Evolutionary conservation across 2,797 vertebrate species (phyloP), one percentile per base, ranked within the genome.

Genomic region (Poeciliopsis infans): DNA sequence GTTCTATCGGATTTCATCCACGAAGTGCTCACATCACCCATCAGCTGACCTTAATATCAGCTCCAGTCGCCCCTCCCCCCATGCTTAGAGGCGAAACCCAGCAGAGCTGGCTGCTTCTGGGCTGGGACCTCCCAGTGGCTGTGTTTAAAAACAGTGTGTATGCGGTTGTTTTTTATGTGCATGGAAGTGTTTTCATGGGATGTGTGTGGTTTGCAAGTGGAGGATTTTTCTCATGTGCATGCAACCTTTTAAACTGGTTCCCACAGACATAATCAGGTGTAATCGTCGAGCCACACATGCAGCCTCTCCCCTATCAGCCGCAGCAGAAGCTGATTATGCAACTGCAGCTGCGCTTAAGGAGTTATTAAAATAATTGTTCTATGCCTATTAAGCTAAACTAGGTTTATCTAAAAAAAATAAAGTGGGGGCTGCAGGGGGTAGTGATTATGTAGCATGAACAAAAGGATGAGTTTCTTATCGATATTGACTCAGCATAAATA

Each of bases 251-350:
- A 77, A 83, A 79, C 71, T 70, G 53, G 78, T 89, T 90, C 82
- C 79, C 81, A 81, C 81, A 83, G 79, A 87, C 7, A 28, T 83
- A 79, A 90, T 82, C 83, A 77, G 79, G 4, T 43, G 7, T 72
- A 78, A 87, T 84, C 70, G 45, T 73, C 71, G 43, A 47, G 13
- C 79, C 64, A 80, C 61, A 75, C 46, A 36, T 53, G 66, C 74
- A 73, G 28, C 84, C 74, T 61, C 72, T 61, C n/a, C 46, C 15
- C 55, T 82, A 80, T 88, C 76, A 84, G 61, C 72, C 70, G 23
- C 33, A 75, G 75, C 85, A 82, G 85, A 61, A 90, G 76, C 75
- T 2, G 36, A 81, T 92, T 86, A 92, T 83, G 79, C 74, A 89
- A 88, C 71, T 78, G 75, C 55, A 70, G 77, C 28, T 74, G 46